Base-by-base conservation (phyloP, 2,888 invertebrate species). In the Leucophenga montana region DNA sequence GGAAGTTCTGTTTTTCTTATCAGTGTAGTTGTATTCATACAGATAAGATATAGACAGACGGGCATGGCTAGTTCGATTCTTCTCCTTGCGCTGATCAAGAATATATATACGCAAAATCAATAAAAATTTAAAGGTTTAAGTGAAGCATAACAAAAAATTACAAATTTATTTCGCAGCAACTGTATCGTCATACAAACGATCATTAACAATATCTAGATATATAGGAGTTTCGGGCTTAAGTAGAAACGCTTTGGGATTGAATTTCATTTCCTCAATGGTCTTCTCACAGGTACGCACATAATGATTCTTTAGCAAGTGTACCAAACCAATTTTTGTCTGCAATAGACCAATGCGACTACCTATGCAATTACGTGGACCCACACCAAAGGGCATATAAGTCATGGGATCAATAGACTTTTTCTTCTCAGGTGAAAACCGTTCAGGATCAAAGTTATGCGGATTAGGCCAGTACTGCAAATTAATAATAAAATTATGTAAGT, bases 361-460 rank as follows among this genome's bases (percentile, higher is more conserved):
- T 69, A 89, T 87, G 69, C 88, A 89, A 68, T 85, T 86, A 59
- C 84, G 87, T 0, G 87, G 87, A 0, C 88, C 88, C 8, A 73
- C 67, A 0, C 88, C 88, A 22, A 88, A 88, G 0, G 88, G 88
- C 33, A 83, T 69, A 70, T 87, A 86, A 0, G 83, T 76, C 79
- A 85, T 86, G 3, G 85, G 72, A 0, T 69, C 70, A 27, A 86
- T 79, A 0, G 71, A 69, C n/a, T 78, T 78, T 44, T 82, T 85
- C 16, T 88, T 87, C 57, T 83, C 82, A 0, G 82, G 59, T 3
- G 85, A 80, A 71, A 88, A 88, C 8, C 88, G 81, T 72, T 88
- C 88, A 0, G 88, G 88, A 77, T 88, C 85, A 64, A 88, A 88
- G 2, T 75, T 73, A n/a, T 85, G 62, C 0, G 88, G 88, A 72